Base-by-base conservation (phyloP, 2,113 vertebrate species). In the Rhipidura dahli region DNA sequence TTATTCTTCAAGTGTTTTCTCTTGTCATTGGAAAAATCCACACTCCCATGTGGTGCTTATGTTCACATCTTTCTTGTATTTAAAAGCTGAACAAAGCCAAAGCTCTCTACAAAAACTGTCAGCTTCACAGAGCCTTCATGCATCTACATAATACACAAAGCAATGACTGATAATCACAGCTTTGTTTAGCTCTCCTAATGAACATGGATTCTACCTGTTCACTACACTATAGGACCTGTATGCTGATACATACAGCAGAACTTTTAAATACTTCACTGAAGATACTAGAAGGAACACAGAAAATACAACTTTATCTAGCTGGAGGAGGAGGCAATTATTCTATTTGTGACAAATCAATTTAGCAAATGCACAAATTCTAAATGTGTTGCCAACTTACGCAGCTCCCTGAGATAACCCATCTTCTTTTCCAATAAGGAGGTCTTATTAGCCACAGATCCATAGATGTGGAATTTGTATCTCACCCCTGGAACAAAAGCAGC, bases 391-490 rank as follows among this genome's bases (percentile, higher is more conserved):
- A 89, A 86, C 96, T 97, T 97, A 98, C 97, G 89, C 21, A 93
- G 51, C 77, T 98, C 98, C 40, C 45, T 64, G 42, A 96, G 83
- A 73, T 97, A 98, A 57, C 97, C 97, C 28, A 73, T 81, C 78
- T 82, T 97, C 82, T 80, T 96, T 71, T 95, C 96, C 87, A 98
- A 22, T 57, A 97, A 89, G 47, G 9, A 83, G 24, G 82, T 60
- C 44, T 31, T 93, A 68, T 93, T 49, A 71, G 63, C 70, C 53
- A 66, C 64, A 56, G 89, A 97, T 72, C 96, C 97, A 81, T 97
- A 97, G 45, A 98, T 14, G 14, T 3, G 9, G 87, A 98, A 97
- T 54, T 61, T 88, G 72, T 98, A 98, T 79, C 91, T 96, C 64
- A 97, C 89, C 4, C 97, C 97, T 0, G 65, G 80, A 71, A 80